Conservation (phyloP, 2,888 invertebrate genomes). For the Lycaena phlaeas region DNA sequence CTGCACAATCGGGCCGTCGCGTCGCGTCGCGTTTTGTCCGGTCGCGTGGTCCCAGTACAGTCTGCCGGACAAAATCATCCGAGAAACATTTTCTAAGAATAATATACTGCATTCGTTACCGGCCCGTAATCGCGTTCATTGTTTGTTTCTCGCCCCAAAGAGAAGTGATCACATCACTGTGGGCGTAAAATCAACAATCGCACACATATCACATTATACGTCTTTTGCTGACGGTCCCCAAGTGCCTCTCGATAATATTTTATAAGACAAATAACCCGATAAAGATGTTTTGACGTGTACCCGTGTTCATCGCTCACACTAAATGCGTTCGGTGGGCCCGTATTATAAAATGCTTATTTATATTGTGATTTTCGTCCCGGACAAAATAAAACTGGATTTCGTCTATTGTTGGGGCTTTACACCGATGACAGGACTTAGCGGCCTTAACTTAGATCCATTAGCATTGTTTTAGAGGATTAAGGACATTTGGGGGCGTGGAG, state of each 20-base stretch:
- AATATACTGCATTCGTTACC: constrained; percentile 65
- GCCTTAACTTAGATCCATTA: constrained; percentile 64
- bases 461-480: constrained; percentile 72
- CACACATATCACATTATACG: constrained; percentile 58
- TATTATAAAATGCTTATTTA: constrained; percentile 69
- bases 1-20: constrained; percentile 60
- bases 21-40: constrained; percentile 55
- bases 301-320: constrained; percentile 72
- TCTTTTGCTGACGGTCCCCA: constrained; percentile 70
- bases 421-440: constrained; percentile 62
- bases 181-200: constrained; percentile 68
- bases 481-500: constrained; percentile 50
- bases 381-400: constrained; percentile 49
- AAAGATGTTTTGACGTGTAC: constrained; percentile 73
- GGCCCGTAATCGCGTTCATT: constrained; percentile 67
- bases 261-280: constrained; percentile 74
- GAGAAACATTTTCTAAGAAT: constrained; percentile 54
- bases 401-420: constrained; percentile 69
- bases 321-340: constrained; percentile 69
- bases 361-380: constrained; percentile 53
- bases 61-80: constrained; percentile 48
- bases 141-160: constrained; percentile 63
- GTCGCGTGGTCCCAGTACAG: constrained; percentile 48
- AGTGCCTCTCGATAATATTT: constrained; percentile 72
- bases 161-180: constrained; percentile 61